A percentile compares a stretch with the other conserved stretches of the same genome.
These are phyloP conservation scores for Ditula angustiorana DNA, from an alignment of 2,888 invertebrate genomes.

Conservation along the genomic window DNA sequence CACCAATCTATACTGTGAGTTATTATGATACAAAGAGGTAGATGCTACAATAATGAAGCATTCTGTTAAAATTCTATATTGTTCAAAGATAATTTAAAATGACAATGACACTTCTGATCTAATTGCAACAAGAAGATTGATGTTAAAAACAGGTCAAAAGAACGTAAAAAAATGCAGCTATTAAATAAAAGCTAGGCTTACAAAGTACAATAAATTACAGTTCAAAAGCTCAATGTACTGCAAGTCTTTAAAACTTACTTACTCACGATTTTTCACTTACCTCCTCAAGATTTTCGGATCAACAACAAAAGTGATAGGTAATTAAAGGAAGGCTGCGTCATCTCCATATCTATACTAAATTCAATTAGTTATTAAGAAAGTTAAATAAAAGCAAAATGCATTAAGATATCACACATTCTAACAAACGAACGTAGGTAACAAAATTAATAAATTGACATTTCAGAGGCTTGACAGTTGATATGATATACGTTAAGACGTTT, in stretches of 20 bases:
- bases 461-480: conserved; percentile 13
- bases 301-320: conserved; percentile 23
- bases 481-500: neutral
- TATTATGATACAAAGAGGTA: too few relatives aligned
- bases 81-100: neutral
- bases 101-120: neutral
- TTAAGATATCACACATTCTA: conserved; percentile 37
- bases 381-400: conserved; percentile 38
- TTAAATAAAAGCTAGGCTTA: neutral
- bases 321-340: conserved; percentile 16
- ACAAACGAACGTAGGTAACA: conserved; percentile 39
- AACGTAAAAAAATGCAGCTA: neutral
- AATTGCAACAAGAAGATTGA: neutral
- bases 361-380: conserved; percentile 31
- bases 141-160: neutral
- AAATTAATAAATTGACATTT: conserved; percentile 30
- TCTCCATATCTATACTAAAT: conserved; percentile 29
- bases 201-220: conserved; percentile 20
- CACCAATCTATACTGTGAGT: too few relatives aligned
- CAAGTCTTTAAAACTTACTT: conserved; percentile 22
- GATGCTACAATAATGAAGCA: too few relatives aligned
- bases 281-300: conserved; percentile 25
- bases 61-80: neutral
- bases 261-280: conserved; percentile 21
- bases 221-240: conserved; percentile 22